phyloP scores from a whole-genome alignment of 1,140 invertebrate genomes.

The Galleria mellonella region DNA sequence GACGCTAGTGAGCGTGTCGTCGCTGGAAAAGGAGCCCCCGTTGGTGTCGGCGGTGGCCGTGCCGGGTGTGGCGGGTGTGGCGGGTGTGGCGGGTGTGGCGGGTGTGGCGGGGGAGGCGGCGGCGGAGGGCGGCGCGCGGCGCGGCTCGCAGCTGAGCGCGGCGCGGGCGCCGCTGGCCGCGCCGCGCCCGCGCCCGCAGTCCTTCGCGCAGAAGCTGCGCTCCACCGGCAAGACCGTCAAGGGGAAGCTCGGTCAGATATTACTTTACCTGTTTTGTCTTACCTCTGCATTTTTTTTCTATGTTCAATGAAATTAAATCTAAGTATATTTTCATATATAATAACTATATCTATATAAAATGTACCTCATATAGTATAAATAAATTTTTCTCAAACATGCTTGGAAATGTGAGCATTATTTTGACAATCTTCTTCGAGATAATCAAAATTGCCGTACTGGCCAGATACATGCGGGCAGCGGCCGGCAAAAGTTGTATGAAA shows the following conservation, averaged over 20 bases:
- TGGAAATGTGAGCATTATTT: no score
- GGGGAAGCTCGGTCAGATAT: conserved; percentile 73
- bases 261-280: not conserved
- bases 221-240: conserved; percentile 90
- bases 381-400: no score
- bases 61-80: conserved; percentile 21
- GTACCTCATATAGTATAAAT: no score
- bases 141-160: conserved; percentile 32
- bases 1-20: conserved; percentile 60
- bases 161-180: conserved; percentile 75
- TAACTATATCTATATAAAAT: no score
- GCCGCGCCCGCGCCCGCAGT: conserved; percentile 82
- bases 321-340: no score
- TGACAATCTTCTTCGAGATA: no score
- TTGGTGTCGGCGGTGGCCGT: conserved; percentile 56
- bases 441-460: no score
- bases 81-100: conserved; percentile 43
- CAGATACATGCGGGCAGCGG: no score
- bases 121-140: conserved; percentile 71
- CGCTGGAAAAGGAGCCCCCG: conserved; percentile 66
- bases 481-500: no score
- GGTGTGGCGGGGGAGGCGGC: conserved; percentile 68
- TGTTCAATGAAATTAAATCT: no score
- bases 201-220: conserved; percentile 88
- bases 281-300: no score